Conservation (phyloP, 2,113 vertebrate genomes). For the Hippoglossus stenolepis region DNA sequence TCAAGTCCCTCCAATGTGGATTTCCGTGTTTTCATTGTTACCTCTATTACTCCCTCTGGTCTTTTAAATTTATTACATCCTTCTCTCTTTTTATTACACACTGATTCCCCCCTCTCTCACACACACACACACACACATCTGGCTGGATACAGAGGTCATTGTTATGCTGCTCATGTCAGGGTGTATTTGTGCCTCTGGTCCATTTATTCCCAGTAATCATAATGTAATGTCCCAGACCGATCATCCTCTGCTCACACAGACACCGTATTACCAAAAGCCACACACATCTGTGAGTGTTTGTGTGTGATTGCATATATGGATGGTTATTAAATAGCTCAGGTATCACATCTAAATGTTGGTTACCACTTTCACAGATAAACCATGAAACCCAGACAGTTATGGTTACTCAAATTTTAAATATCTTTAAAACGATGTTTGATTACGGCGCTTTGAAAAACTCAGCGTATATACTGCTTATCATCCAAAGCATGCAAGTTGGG, state of each 20-base stretch:
- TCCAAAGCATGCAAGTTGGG: too few species aligned
- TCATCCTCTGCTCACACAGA: constrained; percentile 1
- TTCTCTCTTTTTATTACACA: too few species aligned
- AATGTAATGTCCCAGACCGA: constrained; percentile 10
- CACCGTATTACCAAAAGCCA: constrained; percentile 1
- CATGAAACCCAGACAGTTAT: too few species aligned
- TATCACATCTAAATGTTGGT: not conserved
- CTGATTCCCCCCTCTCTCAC: too few species aligned
- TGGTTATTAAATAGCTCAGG: not conserved
- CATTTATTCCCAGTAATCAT: not conserved
- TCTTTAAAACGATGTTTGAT: not conserved
- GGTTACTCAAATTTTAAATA: too few species aligned
- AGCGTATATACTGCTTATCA: not conserved
- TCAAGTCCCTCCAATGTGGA: constrained; percentile 3
- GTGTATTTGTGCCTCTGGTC: constrained; percentile 27
- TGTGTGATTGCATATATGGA: not conserved
- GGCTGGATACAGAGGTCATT: constrained; percentile 25
- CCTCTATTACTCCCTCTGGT: too few species aligned
- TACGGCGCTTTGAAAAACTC: too few species aligned
- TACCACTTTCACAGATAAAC: too few species aligned
- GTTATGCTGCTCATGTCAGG: constrained; percentile 36
- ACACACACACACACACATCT: too few species aligned
- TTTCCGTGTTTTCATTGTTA: not conserved
- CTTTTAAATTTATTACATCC: too few species aligned
- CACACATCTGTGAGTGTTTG: constrained; percentile 3